A percentile compares a stretch with the other conserved stretches of the same genome.
Evolutionary conservation across 2,797 vertebrate genomes (phyloP).

Genomic region (Pygocentrus nattereri): DNA sequence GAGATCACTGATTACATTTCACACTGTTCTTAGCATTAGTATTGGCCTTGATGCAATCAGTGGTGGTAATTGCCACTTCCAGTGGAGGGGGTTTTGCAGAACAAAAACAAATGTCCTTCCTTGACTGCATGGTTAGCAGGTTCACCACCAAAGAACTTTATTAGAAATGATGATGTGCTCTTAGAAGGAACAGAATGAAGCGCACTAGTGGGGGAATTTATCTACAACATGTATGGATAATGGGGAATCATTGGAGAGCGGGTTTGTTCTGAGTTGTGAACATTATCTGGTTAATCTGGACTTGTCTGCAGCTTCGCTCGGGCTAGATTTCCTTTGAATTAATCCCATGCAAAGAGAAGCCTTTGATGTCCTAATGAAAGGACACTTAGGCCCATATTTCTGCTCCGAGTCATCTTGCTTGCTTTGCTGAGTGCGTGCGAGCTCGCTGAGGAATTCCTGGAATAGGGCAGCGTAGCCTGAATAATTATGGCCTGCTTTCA

Average conservation of each 20-base stretch:
- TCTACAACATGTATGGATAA: slow-evolving; percentile 2
- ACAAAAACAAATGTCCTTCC: slow-evolving; percentile 19
- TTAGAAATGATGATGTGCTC: neutral
- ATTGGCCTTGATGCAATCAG: slow-evolving; percentile 18
- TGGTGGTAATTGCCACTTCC: slow-evolving; percentile 10
- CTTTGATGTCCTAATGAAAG: slow-evolving; percentile 81
- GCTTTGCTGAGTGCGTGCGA: slow-evolving; percentile 64
- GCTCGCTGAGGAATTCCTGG: slow-evolving; percentile 71
- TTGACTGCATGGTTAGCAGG: neutral
- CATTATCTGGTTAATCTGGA: slow-evolving; percentile 44
- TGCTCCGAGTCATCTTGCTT: slow-evolving; percentile 71
- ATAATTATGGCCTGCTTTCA: slow-evolving; percentile 76
- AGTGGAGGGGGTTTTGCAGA: neutral
- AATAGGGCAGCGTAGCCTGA: slow-evolving; percentile 72
- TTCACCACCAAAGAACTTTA: neutral
- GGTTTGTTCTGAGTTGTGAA: slow-evolving; percentile 25
- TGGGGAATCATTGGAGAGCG: slow-evolving; percentile 9
- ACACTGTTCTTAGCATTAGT: slow-evolving; percentile 51
- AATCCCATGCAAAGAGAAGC: slow-evolving; percentile 73
- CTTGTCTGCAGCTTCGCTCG: slow-evolving; percentile 43
- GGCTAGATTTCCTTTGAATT: slow-evolving; percentile 68
- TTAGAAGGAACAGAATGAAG: neutral
- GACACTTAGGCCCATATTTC: slow-evolving; percentile 78
- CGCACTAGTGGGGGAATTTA: too few relatives aligned
- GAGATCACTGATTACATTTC: slow-evolving; percentile 70